Evolutionary conservation across 2,113 vertebrate genomes (phyloP), one percentile per base, ranked within the genome.

Genomic region (Patagioenas fasciata): DNA sequence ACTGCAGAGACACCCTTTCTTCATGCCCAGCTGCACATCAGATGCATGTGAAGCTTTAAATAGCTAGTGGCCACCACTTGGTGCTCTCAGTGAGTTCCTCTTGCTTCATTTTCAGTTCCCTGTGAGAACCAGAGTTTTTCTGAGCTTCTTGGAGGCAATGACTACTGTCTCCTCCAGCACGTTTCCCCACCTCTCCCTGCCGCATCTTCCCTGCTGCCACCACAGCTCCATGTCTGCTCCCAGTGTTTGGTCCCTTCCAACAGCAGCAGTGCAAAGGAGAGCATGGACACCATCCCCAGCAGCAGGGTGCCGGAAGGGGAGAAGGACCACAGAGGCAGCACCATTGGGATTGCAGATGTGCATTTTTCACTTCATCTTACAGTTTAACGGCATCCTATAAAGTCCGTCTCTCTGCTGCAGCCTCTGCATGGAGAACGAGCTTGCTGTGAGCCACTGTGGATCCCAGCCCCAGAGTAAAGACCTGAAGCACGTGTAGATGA

Each of bases 81-180:
- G 26, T 9, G 26, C 34, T 24, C 42, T 5, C 38, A n/a, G 72
- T 7, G 11, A 85, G 15, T 90, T 94, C 77, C 72, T 66, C 53
- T 47, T 42, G 53, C 15, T 50, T 53, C 69, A 47, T 65, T 97
- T 96, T 97, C 96, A 36, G 57, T 96, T 94, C 95, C 9, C 4
- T 1, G 0, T 5, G 21, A 0, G 3, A 71, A 38, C 4, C 3
- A 15, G 44, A 19, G 15, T 32, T 57, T 48, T 64, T 75, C 12
- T 0, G 1, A 48, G 48, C 53, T 53, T 64, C 65, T 34, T 21
- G 21, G 24, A 60, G 34, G 47, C 1, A 5, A 19, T 4, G 5
- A 81, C 65, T 24, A 15, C 47, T 29, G 10, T 53, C 28, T 2
- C 17, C 19, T 57, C 32, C 32, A 48, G 53, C 21, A 0, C 0